Evolutionary conservation across 92 coral and sea anemone genomes (phyloP).

Genomic region (Porites evermanni): DNA sequence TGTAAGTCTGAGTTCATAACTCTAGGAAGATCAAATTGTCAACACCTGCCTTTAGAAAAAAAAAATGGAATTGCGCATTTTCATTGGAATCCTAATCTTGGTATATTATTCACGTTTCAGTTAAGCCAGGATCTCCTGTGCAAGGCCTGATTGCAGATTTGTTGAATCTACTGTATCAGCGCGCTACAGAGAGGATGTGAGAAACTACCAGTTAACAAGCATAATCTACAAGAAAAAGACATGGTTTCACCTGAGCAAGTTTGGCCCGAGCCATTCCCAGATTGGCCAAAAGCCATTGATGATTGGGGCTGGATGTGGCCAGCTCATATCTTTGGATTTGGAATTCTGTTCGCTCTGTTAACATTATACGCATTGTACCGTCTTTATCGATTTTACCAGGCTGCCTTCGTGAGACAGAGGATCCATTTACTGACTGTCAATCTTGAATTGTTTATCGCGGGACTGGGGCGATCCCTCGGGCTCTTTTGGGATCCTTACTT

Average conservation of each 20-base stretch:
- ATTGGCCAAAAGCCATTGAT: slow-evolving; percentile 56
- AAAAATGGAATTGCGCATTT: too few relatives aligned
- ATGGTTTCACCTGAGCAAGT: neutral
- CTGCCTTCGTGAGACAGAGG: slow-evolving; percentile 22
- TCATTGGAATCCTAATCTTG: neutral
- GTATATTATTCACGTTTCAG: neutral
- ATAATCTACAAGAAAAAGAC: neutral
- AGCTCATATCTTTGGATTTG: slow-evolving; percentile 63
- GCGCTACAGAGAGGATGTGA: too few relatives aligned
- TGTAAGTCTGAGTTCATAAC: too few relatives aligned
- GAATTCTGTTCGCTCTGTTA: slow-evolving; percentile 38
- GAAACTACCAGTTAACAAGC: neutral
- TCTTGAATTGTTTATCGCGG: slow-evolving; percentile 52
- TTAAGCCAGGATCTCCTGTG: neutral
- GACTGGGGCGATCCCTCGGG: slow-evolving; percentile 56
- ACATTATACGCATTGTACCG: slow-evolving; percentile 35
- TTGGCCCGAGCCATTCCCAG: slow-evolving; percentile 78
- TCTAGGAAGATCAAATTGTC: too few relatives aligned
- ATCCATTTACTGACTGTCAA: slow-evolving; percentile 48
- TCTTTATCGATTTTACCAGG: slow-evolving; percentile 19
- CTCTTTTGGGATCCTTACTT: slow-evolving; percentile 77
- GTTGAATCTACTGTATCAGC: neutral
- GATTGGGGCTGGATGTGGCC: slow-evolving; percentile 65
- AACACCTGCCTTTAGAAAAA: too few relatives aligned
- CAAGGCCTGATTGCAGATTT: neutral